Percentiles rank a stretch among this genome's conserved stretches.
Evolutionary conservation across 2,888 invertebrate species (phyloP).

Genomic region (Conistra vaccinii): DNA sequence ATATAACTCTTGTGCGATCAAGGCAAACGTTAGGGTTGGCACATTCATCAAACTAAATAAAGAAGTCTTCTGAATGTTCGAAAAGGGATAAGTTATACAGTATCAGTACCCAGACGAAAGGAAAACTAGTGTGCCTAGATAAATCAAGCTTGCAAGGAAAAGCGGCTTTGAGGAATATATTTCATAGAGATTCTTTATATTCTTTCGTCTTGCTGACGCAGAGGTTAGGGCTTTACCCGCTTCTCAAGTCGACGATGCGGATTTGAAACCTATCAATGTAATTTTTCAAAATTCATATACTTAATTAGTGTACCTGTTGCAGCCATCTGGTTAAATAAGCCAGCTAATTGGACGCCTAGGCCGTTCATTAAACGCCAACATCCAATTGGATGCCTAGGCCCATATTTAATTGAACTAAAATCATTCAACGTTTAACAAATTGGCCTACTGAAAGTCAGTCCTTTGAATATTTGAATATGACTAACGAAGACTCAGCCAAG

Average conservation of each 20-base stretch:
- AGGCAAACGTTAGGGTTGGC: conserved; percentile 35
- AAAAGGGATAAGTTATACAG: conserved; percentile 17
- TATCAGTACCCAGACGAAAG: conserved; percentile 3
- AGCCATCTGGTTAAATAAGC: no score
- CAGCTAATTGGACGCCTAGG: no score
- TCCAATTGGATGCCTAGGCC: no score
- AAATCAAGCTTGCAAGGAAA: conserved; percentile 18
- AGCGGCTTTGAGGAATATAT: background rate
- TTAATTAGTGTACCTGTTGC: no score
- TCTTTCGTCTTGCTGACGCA: background rate
- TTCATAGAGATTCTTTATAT: background rate
- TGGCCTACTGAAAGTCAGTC: no score
- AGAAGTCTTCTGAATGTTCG: conserved; percentile 8
- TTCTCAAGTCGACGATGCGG: background rate
- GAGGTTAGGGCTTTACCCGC: background rate
- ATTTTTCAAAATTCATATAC: background rate
- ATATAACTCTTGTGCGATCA: conserved; percentile 31
- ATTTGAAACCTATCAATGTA: background rate
- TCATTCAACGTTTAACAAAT: no score
- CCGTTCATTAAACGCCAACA: no score
- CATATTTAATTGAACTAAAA: no score
- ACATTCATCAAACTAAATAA: conserved; percentile 36
- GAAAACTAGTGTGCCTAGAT: conserved; percentile 11
- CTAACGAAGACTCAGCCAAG: no score
- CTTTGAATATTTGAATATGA: no score